Base-by-base conservation (phyloP, 2,888 invertebrate genomes). In the Drosophila hamatofila region DNA sequence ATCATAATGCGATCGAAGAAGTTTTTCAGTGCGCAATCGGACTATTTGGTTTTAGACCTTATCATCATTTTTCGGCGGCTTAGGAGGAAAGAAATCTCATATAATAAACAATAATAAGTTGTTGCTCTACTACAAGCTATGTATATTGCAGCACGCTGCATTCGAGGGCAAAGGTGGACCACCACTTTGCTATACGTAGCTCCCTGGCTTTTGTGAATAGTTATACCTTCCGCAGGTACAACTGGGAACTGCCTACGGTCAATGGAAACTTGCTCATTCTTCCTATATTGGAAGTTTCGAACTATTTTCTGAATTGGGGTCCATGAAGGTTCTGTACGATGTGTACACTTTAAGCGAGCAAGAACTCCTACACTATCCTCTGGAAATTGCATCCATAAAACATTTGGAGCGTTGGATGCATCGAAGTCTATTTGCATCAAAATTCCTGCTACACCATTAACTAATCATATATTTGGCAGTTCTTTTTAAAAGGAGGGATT, bases 321-420 rank as follows among this genome's bases (percentile, higher is more conserved):
- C n/a, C 9, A 39, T n/a, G 8, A n/a, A 39, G 39, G 5, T 39
- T 39, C 39, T 39, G 39, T n/a, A 39, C 39, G n/a, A 39, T 39
- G 39, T n/a, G 39, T 39, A 39, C 39, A 39, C 39, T 39, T 39
- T 18, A 18, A 39, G n/a, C n/a, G 39, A 39, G 39, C 18, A 18
- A 18, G 39, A n/a, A 39, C 39, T 39, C n/a, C 39, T 39, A 39
- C 39, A 18, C 18, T 39, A 18, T 18, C n/a, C 18, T 39, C n/a
- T 39, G 39, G n/a, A n/a, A 39, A 39, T 39, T 39, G n/a, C n/a
- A 39, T n/a, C 39, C 39, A 39, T 18, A 39, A 39, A 39, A 39
- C n/a, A 39, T 39, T 39, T 39, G n/a, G 39, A n/a, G n/a, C n/a
- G 39, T 9, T 39, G 39, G 18, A 39, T 39, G 39, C 39, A 39